Conservation (phyloP, 2,113 vertebrate genomes). For the Climacteris rufus region DNA sequence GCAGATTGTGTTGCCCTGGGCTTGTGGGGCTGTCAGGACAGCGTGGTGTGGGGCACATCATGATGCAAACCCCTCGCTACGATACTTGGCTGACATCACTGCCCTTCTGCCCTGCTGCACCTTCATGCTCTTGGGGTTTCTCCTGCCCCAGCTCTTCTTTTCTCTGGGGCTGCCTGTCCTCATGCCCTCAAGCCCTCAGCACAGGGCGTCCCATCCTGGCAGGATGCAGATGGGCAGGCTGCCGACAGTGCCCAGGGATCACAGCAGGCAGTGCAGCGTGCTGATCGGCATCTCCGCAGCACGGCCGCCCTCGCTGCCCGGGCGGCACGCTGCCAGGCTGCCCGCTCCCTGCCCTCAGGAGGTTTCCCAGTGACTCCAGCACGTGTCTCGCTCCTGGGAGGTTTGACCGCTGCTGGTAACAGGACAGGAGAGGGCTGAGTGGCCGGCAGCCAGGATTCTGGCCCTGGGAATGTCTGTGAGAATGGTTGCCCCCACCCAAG, state of each 20-base stretch:
- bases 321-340: background rate
- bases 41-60: accelerated
- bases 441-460: accelerated
- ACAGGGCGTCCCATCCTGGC: accelerated
- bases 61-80: accelerated
- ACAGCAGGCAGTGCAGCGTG: background rate
- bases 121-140: background rate
- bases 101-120: background rate
- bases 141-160: background rate
- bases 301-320: accelerated
- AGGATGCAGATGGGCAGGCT: background rate
- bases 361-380: background rate
- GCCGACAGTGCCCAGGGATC: background rate
- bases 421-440: background rate
- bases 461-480: background rate
- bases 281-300: background rate
- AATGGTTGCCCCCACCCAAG: accelerated
- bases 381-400: background rate
- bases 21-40: accelerated
- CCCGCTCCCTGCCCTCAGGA: background rate
- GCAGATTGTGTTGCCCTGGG: accelerated
- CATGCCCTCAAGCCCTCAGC: background rate
- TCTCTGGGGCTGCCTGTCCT: background rate
- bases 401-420: background rate
- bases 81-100: background rate